Evolutionary conservation across 2,113 vertebrate species (phyloP), one percentile per base, ranked within the genome.

Genomic region (Gallinago undulata): DNA sequence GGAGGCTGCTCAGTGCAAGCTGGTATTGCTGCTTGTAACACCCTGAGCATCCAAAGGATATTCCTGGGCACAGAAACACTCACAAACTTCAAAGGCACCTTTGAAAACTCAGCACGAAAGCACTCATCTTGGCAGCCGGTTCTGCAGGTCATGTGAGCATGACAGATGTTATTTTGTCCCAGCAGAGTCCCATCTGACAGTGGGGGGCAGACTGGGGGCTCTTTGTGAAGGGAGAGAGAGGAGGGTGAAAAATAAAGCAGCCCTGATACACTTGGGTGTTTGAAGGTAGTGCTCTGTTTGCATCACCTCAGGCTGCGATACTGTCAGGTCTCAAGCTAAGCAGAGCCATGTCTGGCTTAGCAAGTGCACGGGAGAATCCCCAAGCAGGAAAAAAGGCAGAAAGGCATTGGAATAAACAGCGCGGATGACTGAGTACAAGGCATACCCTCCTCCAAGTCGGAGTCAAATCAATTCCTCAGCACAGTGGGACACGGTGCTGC

Each of bases 101-200:
- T 93, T 90, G 82, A 96, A 96, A 92, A 56, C 50, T 79, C 55
- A 51, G 67, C 35, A 82, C 50, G 62, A 68, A 81, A 86, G 56
- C 2, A 21, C 37, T 86, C 63, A 33, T 37, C 43, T 86, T 87
- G 83, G 88, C 83, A 92, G 43, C 6, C 0, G 1, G 59, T 68
- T 84, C 78, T 81, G 43, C 62, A 86, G 64, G 31, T 30, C 28
- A 21, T 80, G 45, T 25, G 51, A 89, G 57, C 18, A 41, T 51
- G 72, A 88, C 94, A 96, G 91, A 91, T 57, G 87, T 43, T 96
- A 6, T 56, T 90, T 68, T 78, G 82, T 88, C 72, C 82, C 79
- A 87, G 82, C 79, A 94, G 74, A 94, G 63, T 37, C 55, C 51
- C 35, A 41, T 27, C 43, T 80, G 79, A 80, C 79, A 86, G 67